phyloP scores from a whole-genome alignment of 1,140 invertebrate genomes.

The Brachionus calyciflorus region DNA sequence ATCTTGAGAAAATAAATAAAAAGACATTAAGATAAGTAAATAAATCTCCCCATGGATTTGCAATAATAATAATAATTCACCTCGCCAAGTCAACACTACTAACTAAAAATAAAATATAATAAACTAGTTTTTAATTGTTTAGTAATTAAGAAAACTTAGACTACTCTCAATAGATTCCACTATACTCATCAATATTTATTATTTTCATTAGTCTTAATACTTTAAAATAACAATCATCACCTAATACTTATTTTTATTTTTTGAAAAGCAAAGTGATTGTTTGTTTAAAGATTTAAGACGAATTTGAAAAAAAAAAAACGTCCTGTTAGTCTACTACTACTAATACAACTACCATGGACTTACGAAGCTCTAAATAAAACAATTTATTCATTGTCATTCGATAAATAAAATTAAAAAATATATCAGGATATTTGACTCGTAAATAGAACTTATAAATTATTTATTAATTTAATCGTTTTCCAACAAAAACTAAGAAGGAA shows the following conservation, averaged over 20 bases:
- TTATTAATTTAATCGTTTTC: slow-evolving; percentile 42
- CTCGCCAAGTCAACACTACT: background rate
- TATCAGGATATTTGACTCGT: slow-evolving; percentile 37
- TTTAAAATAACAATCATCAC: slow-evolving; percentile 33
- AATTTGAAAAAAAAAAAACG: too few species aligned
- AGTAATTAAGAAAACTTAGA: slow-evolving; percentile 21
- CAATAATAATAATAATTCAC: background rate
- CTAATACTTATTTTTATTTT: background rate
- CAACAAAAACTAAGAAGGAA: slow-evolving; percentile 11
- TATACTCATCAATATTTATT: background rate
- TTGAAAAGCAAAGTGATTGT: slow-evolving; percentile 39
- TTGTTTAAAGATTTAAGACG: slow-evolving; percentile 33
- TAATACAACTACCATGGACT: too few species aligned
- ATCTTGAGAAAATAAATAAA: background rate
- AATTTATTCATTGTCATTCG: slow-evolving; percentile 36
- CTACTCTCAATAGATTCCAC: slow-evolving; percentile 22
- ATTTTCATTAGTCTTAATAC: slow-evolving; percentile 6
- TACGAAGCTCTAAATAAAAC: too few species aligned
- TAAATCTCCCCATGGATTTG: background rate
- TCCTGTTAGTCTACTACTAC: background rate
- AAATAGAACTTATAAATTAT: slow-evolving; percentile 42
- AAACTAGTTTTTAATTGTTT: slow-evolving; percentile 42
- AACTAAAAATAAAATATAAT: slow-evolving; percentile 8
- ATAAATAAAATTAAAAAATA: background rate
- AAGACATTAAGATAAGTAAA: background rate